phyloP scores from a whole-genome alignment of 2,888 invertebrate species.

The Seira sanloemensis region DNA sequence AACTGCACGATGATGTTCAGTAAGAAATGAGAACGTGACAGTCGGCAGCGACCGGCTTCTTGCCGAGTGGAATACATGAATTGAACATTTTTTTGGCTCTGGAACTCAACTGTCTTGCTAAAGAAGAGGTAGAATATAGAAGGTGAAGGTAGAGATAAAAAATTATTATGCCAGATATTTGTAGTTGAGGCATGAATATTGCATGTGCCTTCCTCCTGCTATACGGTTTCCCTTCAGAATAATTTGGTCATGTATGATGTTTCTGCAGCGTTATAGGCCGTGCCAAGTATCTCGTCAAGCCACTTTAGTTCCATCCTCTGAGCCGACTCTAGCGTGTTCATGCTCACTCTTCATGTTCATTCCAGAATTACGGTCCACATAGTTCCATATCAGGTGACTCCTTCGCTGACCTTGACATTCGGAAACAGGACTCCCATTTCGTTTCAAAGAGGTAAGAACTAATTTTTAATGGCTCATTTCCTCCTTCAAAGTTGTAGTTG shows the following conservation, averaged over 20 bases:
- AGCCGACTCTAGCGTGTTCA: conserved; percentile 44
- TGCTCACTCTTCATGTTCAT: conserved; percentile 62
- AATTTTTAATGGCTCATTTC: not conserved
- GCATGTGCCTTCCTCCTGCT: not conserved
- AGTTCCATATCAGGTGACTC: conserved; percentile 53
- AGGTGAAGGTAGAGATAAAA: not conserved
- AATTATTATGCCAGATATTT: not conserved
- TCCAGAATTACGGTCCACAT: conserved; percentile 43
- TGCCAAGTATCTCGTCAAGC: not conserved
- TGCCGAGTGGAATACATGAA: conserved; percentile 33
- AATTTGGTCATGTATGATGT: no score
- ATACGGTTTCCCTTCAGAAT: no score
- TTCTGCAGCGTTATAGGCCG: not conserved
- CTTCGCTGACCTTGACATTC: conserved; percentile 55
- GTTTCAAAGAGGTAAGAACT: conserved; percentile 34
- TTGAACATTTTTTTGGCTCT: conserved; percentile 39
- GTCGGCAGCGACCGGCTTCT: conserved; percentile 54
- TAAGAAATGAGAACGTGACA: conserved; percentile 31
- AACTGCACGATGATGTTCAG: not conserved
- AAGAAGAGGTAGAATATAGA: not conserved
- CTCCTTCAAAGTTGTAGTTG: not conserved
- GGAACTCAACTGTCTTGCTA: conserved; percentile 41
- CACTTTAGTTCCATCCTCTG: conserved; percentile 36
- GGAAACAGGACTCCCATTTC: conserved; percentile 24
- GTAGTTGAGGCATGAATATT: not conserved